These are phyloP conservation scores for Colius striatus DNA, from an alignment of 2,113 vertebrate species.

Conservation along the genomic window DNA sequence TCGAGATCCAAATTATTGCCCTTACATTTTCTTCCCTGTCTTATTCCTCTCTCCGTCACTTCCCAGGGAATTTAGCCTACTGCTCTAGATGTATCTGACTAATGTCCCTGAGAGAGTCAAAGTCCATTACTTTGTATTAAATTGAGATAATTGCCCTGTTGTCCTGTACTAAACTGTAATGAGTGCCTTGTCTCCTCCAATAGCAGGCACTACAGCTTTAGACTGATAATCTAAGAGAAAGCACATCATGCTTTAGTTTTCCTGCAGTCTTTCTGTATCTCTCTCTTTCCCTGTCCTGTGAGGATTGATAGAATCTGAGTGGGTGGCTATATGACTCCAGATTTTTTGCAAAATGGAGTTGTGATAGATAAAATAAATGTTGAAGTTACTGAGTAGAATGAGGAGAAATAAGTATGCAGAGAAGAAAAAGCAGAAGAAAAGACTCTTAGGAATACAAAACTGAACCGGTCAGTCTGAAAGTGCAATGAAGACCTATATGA, in stretches of 20 bases:
- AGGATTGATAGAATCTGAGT: not conserved
- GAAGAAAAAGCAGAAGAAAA: not conserved
- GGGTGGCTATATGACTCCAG: not conserved
- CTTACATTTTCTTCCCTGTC: not conserved
- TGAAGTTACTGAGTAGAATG: not conserved
- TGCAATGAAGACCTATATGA: not conserved
- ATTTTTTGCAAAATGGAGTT: not conserved
- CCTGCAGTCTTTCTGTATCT: not conserved
- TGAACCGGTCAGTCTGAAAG: not conserved
- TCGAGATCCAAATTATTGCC: not conserved
- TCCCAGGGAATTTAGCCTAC: not conserved
- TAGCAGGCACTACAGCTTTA: not conserved
- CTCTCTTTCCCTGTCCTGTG: not conserved
- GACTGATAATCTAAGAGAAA: not conserved
- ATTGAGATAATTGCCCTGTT: conserved; percentile 28
- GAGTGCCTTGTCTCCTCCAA: conserved; percentile 22
- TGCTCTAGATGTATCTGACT: not conserved
- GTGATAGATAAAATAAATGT: not conserved
- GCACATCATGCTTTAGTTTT: not conserved
- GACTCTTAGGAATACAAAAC: not conserved
- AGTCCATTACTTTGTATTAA: conserved; percentile 5
- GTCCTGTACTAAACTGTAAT: not conserved
- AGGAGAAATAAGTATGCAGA: not conserved
- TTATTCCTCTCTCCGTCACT: not conserved
- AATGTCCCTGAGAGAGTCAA: not conserved